Evolutionary conservation across 1,140 invertebrate genomes (phyloP), one percentile per base, ranked within the genome.

Genomic region (Eupeodes corollae): DNA sequence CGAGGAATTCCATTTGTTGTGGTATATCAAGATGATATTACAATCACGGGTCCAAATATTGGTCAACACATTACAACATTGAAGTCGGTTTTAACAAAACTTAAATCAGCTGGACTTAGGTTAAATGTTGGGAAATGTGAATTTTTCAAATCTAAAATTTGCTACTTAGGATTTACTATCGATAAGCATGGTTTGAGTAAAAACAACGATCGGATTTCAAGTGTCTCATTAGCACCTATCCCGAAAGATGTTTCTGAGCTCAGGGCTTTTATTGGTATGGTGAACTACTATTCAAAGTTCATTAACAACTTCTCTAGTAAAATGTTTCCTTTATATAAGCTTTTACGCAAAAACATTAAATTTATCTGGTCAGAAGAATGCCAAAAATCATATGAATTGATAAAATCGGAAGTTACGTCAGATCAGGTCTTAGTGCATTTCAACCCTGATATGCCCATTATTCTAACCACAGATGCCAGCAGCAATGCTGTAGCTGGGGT

Each of bases 21-120:
- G 15, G 43, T 45, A 26, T 58, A 53, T 56, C 53, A 67, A 2
- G 70, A 71, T 52, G 70, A 72, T 47, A 59, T 71, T 18, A 50
- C 65, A 10, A 46, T 66, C n/a, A 56, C 52, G 12, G 65, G 56
- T 13, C 34, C 18, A 49, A 66, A 70, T 48, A 47, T 54, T 30
- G 57, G 56, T 2, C 70, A 73, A 42, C 58, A 69, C 39, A 32
- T 57, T 2, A 42, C 60, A 19, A 38, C 13, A 40, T 41, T 45
- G 34, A 50, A 42, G 35, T 37, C 19, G 21, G 44, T 46, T 12
- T 42, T 50, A 35, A 42, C 16, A 33, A 46, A 38, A 37, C 37
- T 50, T 42, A 42, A 47, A 19, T 11, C 10, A 6, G 44, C 41
- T 30, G 53, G 55, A 18, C 42, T 61, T 11, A 59, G 54, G 45